A percentile compares a stretch with the other conserved stretches of the same genome.
phyloP scores from a whole-genome alignment of 2,888 invertebrate genomes.

The Protophormia terraenovae region DNA sequence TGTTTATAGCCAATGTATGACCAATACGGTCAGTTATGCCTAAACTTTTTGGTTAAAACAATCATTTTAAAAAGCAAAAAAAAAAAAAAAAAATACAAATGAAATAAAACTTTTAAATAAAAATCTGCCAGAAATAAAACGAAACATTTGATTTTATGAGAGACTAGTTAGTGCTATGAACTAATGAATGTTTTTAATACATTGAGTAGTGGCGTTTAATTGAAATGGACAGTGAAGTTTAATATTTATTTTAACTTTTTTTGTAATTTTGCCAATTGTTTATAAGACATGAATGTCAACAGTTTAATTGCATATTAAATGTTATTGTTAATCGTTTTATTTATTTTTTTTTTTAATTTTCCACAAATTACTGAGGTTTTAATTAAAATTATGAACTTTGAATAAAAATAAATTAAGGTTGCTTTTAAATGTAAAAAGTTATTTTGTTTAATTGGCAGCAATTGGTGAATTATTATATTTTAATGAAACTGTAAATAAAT shows the following conservation, averaged over 20 bases:
- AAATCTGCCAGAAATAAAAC: slow-evolving; percentile 33
- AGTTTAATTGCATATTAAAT: slow-evolving; percentile 55
- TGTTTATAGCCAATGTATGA: slow-evolving; percentile 51
- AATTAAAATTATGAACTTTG: too few species aligned
- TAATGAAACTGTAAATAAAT: too few species aligned
- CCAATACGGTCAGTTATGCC: slow-evolving; percentile 64
- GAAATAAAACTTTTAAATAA: slow-evolving; percentile 28
- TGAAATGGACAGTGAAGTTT: slow-evolving; percentile 58
- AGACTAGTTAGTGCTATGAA: slow-evolving; percentile 10
- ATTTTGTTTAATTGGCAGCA: too few species aligned
- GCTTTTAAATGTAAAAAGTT: too few species aligned
- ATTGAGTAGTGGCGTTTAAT: slow-evolving; percentile 40
- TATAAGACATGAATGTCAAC: slow-evolving; percentile 52
- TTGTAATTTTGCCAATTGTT: slow-evolving; percentile 26
- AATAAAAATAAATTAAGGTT: too few species aligned
- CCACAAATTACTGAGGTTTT: too few species aligned
- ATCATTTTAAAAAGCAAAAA: not conserved
- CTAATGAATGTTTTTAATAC: slow-evolving; percentile 36
- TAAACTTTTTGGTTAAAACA: slow-evolving; percentile 55
- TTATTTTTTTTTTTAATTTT: not conserved
- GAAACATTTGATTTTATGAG: slow-evolving; percentile 18
- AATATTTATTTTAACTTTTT: slow-evolving; percentile 38
- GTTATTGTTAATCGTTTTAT: not conserved
- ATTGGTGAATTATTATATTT: too few species aligned
- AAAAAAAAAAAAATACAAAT: slow-evolving; percentile 8